Evolutionary conservation across 2,888 invertebrate genomes (phyloP).

Genomic region (Tribolium freemani): DNA sequence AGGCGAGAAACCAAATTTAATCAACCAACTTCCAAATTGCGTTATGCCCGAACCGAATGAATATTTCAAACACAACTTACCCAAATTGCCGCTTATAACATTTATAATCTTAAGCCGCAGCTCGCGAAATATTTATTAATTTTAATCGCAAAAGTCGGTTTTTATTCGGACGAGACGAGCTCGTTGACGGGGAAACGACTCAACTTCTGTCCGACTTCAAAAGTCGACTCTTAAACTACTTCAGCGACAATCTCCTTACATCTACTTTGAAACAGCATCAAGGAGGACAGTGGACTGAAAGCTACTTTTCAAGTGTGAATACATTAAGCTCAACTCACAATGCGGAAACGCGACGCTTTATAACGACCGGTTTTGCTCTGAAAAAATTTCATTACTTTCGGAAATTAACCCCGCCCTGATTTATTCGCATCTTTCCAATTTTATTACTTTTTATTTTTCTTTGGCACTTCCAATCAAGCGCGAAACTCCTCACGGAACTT

Average conservation of each 20-base stretch:
- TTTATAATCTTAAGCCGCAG: conserved; percentile 34
- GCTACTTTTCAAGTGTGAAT: conserved; percentile 37
- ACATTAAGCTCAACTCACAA: conserved; percentile 23
- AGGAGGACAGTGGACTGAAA: conserved; percentile 34
- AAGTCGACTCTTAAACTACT: conserved; percentile 30
- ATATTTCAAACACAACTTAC: conserved; percentile 39
- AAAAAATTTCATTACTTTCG: conserved; percentile 20
- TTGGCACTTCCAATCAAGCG: conserved; percentile 15
- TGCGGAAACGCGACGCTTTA: conserved; percentile 12
- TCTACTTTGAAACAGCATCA: conserved; percentile 36
- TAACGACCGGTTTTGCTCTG: too few relatives aligned
- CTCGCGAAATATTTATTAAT: conserved; percentile 32
- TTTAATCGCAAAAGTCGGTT: conserved; percentile 17
- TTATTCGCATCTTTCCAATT: conserved; percentile 22
- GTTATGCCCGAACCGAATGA: conserved; percentile 36
- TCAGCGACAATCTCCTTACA: conserved; percentile 39
- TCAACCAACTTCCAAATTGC: conserved; percentile 55
- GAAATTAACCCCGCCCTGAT: conserved; percentile 19
- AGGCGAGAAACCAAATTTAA: conserved; percentile 58
- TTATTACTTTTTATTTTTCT: conserved; percentile 28
- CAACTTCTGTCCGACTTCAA: conserved; percentile 30
- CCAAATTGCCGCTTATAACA: conserved; percentile 36
- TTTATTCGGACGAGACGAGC: conserved; percentile 5
- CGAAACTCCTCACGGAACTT: conserved; percentile 21
- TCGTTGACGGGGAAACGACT: conserved; percentile 2